Conservation (phyloP, 92 coral and sea anemone genomes). For the Epizoanthus stellaris region DNA sequence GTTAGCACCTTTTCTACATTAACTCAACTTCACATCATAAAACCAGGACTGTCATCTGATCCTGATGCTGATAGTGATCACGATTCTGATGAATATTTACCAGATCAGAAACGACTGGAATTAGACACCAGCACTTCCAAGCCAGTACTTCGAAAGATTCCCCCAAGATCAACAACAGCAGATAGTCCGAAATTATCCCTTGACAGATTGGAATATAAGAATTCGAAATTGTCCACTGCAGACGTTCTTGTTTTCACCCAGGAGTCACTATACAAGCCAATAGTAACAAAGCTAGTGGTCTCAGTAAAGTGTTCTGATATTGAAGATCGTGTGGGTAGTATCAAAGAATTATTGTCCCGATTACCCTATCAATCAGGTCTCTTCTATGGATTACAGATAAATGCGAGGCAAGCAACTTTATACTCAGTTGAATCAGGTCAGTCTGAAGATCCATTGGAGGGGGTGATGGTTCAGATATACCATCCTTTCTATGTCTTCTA, state of each 20-base stretch:
- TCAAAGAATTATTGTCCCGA: slow-evolving; percentile 42
- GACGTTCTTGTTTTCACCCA: slow-evolving; percentile 32
- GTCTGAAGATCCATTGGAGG: slow-evolving; percentile 17
- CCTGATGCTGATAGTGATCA: background rate
- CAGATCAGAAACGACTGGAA: background rate
- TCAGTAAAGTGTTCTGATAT: slow-evolving; percentile 14
- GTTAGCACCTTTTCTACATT: slow-evolving; percentile 28
- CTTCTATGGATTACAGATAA: slow-evolving; percentile 31
- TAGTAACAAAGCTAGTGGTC: slow-evolving; percentile 33
- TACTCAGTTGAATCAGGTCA: slow-evolving; percentile 2
- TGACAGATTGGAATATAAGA: slow-evolving; percentile 32
- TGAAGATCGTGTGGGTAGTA: background rate
- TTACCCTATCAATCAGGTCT: slow-evolving; percentile 37
- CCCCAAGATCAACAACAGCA: too few species aligned
- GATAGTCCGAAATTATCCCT: background rate
- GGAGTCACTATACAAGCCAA: slow-evolving; percentile 23
- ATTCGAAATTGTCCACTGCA: slow-evolving; percentile 20
- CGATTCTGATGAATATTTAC: too few species aligned
- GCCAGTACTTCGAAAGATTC: background rate
- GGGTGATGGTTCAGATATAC: background rate
- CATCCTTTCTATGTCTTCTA: background rate
- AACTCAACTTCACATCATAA: background rate
- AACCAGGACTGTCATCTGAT: slow-evolving; percentile 1
- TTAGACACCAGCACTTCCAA: slow-evolving; percentile 1
- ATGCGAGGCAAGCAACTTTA: slow-evolving; percentile 6